Percentiles rank a stretch among this genome's conserved stretches.
Evolutionary conservation across 2,797 vertebrate species (phyloP).

Genomic region (Dermochelys coriacea): DNA sequence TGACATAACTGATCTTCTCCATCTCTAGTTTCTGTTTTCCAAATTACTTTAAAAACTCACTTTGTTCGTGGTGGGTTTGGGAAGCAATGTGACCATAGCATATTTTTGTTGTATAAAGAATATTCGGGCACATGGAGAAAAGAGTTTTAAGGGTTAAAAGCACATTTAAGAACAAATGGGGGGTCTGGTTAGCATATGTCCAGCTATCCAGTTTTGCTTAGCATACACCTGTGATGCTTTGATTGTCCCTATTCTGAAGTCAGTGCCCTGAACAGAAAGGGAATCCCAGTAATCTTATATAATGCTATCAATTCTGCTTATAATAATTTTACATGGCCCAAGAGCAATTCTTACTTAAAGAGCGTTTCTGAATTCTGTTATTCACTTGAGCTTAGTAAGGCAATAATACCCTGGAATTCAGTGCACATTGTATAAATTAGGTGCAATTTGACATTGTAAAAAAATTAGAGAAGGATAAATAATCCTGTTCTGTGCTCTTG

Average conservation of each 20-base stretch:
- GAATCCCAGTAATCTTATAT: constrained; percentile 1
- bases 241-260: constrained; percentile 18
- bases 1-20: neutral
- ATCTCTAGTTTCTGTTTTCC: neutral
- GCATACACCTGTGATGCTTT: neutral
- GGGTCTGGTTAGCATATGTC: neutral
- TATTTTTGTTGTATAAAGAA: neutral
- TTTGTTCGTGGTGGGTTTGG: neutral
- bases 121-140: neutral
- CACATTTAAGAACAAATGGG: neutral
- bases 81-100: neutral
- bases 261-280: neutral
- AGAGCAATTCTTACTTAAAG: neutral
- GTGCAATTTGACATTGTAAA: neutral
- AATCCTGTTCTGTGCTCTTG: neutral
- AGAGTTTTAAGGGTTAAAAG: neutral
- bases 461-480: neutral
- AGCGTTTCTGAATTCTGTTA: constrained; percentile 21
- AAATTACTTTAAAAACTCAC: neutral
- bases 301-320: neutral
- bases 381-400: neutral
- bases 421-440: neutral
- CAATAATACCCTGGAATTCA: neutral
- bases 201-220: neutral
- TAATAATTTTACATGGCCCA: neutral